phyloP scores from a whole-genome alignment of 1,140 invertebrate species.

The Drosophila tristis region DNA sequence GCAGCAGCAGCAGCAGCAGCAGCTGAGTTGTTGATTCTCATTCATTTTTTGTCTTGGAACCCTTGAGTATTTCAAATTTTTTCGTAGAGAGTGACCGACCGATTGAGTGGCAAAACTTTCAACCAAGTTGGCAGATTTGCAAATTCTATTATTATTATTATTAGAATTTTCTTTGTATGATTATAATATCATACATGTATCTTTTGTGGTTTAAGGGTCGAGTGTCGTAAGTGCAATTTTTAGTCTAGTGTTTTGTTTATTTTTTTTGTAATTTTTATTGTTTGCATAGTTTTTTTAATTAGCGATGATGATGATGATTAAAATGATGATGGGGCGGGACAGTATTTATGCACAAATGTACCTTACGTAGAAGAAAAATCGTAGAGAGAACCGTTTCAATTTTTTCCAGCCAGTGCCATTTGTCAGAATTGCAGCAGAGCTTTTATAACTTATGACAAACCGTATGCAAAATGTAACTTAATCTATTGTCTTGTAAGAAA shows the following conservation, averaged over 20 bases:
- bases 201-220: conserved; percentile 48
- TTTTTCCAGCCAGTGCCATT: conserved; percentile 80
- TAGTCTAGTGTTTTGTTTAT: conserved; percentile 29
- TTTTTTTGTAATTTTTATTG: conserved; percentile 11
- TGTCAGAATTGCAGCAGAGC: conserved; percentile 37
- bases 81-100: conserved; percentile 4
- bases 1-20: conserved; percentile 48
- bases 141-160: conserved; percentile 32
- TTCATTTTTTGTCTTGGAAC: conserved; percentile 52
- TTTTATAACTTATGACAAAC: background rate
- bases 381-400: conserved; percentile 69
- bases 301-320: conserved; percentile 8
- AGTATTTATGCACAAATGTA: conserved; percentile 83
- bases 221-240: conserved; percentile 63
- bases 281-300: conserved; percentile 29
- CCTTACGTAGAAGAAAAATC: conserved; percentile 59
- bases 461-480: conserved; percentile 9
- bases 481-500: conserved; percentile 7
- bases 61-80: conserved; percentile 72
- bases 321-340: conserved; percentile 40
- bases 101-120: conserved; percentile 49
- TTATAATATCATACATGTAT: conserved; percentile 22
- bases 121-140: conserved; percentile 63
- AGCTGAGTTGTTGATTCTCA: conserved; percentile 52
- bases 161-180: conserved; percentile 19